Base-by-base conservation (phyloP, 1,140 invertebrate species). In the Nixonia krombeini region DNA sequence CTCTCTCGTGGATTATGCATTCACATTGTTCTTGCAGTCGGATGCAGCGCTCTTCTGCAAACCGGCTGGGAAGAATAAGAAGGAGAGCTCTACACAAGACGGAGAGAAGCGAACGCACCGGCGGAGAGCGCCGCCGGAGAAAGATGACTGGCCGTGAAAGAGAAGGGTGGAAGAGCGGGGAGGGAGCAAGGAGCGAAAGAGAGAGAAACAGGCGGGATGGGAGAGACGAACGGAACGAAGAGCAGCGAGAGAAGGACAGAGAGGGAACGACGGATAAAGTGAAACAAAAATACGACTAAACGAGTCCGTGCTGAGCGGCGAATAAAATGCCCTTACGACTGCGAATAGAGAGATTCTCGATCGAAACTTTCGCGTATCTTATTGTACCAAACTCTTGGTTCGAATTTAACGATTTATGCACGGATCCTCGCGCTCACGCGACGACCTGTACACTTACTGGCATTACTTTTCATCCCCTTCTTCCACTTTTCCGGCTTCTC, bases 21-120 rank as follows among this genome's bases (percentile, higher is more conserved):
- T 79, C 66, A 65, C 74, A 80, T 80, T 80, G 76, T 80, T 80
- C 70, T 80, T 76, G 56, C 62, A 70, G 65, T 57, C 66, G 51
- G 53, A 64, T 55, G 69, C 62, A 47, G 47, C 51, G 57, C 51
- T 72, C 65, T 78, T 70, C 58, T 68, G 53, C 68, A 68, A 79
- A 77, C 72, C 72, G 72, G 75, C 74, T 75, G 46, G 45, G 65
- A 72, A 51, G 50, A 67, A 68, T 55, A 55, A 70, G 53, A 53
- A 28, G 18, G 64, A 59, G 52, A 62, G 49, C 46, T 38, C 47
- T 51, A 40, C 18, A 50, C 62, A 42, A 62, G 58, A 50, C 42
- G 28, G 44, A 58, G 49, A 62, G 41, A 38, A 41, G 17, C 7
- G 10, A n/a, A 40, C 6, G 15, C 35, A 16, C 15, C 47, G 31